phyloP scores from a whole-genome alignment of 2,797 vertebrate genomes.

The Mallotus villosus region DNA sequence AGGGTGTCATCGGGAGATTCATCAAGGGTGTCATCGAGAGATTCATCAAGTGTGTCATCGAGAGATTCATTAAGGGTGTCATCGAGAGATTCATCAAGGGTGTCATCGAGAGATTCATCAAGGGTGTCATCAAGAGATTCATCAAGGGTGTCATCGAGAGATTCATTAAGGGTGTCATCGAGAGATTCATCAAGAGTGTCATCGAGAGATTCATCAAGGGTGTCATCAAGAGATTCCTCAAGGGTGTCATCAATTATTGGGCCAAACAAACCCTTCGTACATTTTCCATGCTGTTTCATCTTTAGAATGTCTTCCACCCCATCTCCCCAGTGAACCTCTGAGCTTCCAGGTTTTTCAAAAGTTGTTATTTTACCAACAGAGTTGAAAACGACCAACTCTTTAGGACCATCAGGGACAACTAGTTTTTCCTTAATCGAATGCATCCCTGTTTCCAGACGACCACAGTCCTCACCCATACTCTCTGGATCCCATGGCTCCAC shows the following conservation, averaged over 20 bases:
- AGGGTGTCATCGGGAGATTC: conserved; percentile 48
- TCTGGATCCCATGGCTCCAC: conserved; percentile 65
- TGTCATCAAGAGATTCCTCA: too few species aligned
- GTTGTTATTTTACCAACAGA: neutral
- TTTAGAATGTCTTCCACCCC: conserved; percentile 1
- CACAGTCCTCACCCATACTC: conserved; percentile 24
- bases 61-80: too few species aligned
- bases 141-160: too few species aligned
- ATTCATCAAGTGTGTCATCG: too few species aligned
- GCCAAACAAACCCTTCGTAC: conserved; percentile 17
- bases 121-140: too few species aligned
- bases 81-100: too few species aligned
- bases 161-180: too few species aligned
- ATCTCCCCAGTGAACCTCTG: conserved; percentile 22
- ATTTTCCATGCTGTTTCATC: conserved; percentile 16
- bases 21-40: too few species aligned
- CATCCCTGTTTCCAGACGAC: conserved; percentile 5
- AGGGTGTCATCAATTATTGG: conserved; percentile 58
- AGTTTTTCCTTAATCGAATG: conserved; percentile 9
- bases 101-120: too few species aligned
- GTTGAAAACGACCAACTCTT: neutral
- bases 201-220: too few species aligned
- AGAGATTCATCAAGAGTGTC: too few species aligned
- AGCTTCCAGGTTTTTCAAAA: conserved; percentile 22
- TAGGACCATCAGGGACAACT: neutral